These are phyloP conservation scores for Epizoanthus stellaris DNA, from an alignment of 92 coral and sea anemone genomes.

Conservation along the genomic window DNA sequence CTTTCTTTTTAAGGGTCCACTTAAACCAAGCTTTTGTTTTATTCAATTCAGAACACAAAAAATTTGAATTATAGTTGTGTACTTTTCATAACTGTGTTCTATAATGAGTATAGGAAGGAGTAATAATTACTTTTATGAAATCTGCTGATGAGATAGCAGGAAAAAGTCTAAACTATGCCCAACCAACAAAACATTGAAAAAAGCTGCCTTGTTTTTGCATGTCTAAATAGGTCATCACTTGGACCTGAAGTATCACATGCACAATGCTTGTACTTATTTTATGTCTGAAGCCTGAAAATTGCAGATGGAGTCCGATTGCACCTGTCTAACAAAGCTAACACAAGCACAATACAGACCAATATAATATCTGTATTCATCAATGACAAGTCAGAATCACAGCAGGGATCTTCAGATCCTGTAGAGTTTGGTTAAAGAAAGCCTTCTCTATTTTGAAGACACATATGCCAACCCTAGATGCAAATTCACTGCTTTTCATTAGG, in stretches of 20 bases:
- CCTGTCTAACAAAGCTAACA: constrained; percentile 33
- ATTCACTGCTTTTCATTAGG: neutral
- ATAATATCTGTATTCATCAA: constrained; percentile 20
- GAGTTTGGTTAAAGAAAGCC: neutral
- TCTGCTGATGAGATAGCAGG: neutral
- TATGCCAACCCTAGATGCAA: constrained; percentile 8
- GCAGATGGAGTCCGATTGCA: constrained; percentile 28
- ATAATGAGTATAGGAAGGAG: constrained; percentile 31
- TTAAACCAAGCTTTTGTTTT: constrained; percentile 5
- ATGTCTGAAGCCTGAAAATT: neutral
- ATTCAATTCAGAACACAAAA: neutral
- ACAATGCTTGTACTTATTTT: neutral
- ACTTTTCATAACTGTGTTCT: constrained; percentile 8
- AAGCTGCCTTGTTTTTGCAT: neutral
- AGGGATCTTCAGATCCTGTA: constrained; percentile 7
- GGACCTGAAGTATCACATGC: neutral
- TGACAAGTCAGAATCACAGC: constrained; percentile 34
- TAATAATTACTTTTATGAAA: constrained; percentile 29
- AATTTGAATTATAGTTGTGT: constrained; percentile 18
- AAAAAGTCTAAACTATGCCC: neutral
- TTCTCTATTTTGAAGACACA: neutral
- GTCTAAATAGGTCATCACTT: neutral
- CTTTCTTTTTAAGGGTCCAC: neutral
- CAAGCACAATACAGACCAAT: constrained; percentile 19
- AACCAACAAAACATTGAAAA: neutral